Conservation (phyloP, 1,140 invertebrate species). For the Bombus haemorrhoidalis region DNA sequence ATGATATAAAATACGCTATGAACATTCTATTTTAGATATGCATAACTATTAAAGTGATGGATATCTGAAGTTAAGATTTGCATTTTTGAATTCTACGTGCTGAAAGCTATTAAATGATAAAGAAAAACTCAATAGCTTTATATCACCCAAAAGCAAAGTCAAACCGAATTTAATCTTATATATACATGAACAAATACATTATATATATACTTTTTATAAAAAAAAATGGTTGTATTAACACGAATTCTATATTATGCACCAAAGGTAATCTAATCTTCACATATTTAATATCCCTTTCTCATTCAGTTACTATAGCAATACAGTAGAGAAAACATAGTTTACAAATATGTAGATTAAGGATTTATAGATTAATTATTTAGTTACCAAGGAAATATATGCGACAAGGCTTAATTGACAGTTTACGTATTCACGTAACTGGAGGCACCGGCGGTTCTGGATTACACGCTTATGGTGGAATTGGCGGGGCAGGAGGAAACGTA, state of each 20-base stretch:
- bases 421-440: conserved; percentile 88
- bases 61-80: no score
- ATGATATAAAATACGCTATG: no score
- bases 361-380: background rate
- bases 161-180: no score
- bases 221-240: conserved; percentile 77
- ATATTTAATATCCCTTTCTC: background rate
- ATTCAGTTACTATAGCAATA: background rate
- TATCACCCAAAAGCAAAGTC: no score
- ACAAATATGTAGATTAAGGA: background rate
- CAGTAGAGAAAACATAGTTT: background rate
- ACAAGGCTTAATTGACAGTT: conserved; percentile 87
- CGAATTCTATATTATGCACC: conserved; percentile 72
- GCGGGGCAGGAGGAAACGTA: conserved; percentile 93
- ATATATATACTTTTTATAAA: background rate
- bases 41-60: no score
- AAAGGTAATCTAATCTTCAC: conserved; percentile 47
- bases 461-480: conserved; percentile 91
- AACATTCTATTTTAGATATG: no score
- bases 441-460: conserved; percentile 91
- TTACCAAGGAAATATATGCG: conserved; percentile 76
- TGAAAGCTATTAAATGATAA: no score
- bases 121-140: no score
- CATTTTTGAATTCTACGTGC: no score
- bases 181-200: no score